Percentiles rank a stretch among this genome's conserved stretches.
Conservation (phyloP, 2,888 invertebrate species). For the Coenonympha glycerion region DNA sequence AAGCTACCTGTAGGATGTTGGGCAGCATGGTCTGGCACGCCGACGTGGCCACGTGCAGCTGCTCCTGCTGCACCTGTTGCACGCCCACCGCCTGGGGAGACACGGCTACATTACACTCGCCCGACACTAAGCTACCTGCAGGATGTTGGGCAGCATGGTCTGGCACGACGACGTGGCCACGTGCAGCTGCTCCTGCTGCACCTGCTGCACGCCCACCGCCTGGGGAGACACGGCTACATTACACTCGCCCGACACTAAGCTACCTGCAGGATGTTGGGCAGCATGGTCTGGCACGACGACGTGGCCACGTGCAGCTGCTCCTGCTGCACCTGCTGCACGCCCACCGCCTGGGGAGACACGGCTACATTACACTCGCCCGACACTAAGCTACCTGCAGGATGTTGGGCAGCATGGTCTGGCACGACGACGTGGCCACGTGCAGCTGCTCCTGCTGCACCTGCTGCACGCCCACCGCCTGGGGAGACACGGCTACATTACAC, state of each 20-base stretch:
- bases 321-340: conserved; percentile 69
- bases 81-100: conserved; percentile 62
- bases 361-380: no score
- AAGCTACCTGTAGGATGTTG: conserved; percentile 71
- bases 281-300: conserved; percentile 66
- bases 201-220: conserved; percentile 71
- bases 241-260: no score
- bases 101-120: no score
- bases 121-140: no score
- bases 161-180: conserved; percentile 69
- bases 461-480: conserved; percentile 68
- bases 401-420: conserved; percentile 70
- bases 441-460: conserved; percentile 70
- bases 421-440: conserved; percentile 67
- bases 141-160: conserved; percentile 68
- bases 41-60: conserved; percentile 68
- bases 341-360: conserved; percentile 53
- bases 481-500: no score
- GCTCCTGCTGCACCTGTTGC: conserved; percentile 70
- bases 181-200: conserved; percentile 68
- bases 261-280: conserved; percentile 72
- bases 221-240: conserved; percentile 32
- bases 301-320: conserved; percentile 71
- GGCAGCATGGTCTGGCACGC: conserved; percentile 69
- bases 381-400: conserved; percentile 73